These are phyloP conservation scores for Magallana gigas DNA, from an alignment of 1,140 invertebrate species.

Conservation along the genomic window DNA sequence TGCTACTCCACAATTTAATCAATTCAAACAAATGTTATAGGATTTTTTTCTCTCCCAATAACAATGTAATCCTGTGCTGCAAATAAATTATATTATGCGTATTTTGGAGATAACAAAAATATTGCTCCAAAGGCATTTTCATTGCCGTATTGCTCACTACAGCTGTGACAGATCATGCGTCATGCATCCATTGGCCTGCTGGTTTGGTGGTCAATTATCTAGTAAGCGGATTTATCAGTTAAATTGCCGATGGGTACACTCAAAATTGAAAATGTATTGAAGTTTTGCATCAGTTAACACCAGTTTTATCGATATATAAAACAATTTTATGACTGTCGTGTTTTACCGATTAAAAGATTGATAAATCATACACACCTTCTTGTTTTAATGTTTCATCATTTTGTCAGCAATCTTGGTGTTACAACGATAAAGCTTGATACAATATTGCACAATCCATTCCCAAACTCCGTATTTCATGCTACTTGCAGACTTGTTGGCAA, in stretches of 20 bases:
- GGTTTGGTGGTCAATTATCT: neutral
- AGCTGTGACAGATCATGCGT: neutral
- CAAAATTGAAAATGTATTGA: neutral
- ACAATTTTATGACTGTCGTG: too few relatives aligned
- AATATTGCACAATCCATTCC: neutral
- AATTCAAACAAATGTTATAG: too few relatives aligned
- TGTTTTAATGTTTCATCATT: neutral
- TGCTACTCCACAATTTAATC: too few relatives aligned
- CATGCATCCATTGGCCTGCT: neutral
- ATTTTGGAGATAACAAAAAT: too few relatives aligned
- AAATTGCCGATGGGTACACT: neutral
- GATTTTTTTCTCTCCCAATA: too few relatives aligned
- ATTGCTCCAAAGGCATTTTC: neutral
- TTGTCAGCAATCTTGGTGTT: neutral
- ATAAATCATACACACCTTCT: neutral
- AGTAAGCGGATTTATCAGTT: neutral
- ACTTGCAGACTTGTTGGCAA: conserved; percentile 25
- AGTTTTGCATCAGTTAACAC: neutral
- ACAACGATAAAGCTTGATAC: too few relatives aligned
- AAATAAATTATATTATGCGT: too few relatives aligned
- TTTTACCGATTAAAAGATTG: too few relatives aligned
- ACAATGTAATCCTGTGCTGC: too few relatives aligned
- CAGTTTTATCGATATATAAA: neutral
- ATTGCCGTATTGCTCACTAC: neutral
- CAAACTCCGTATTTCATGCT: conserved; percentile 17